Evolutionary conservation across 2,797 vertebrate genomes (phyloP), one percentile per base, ranked within the genome.

Genomic region (Diplodus puntazzo): DNA sequence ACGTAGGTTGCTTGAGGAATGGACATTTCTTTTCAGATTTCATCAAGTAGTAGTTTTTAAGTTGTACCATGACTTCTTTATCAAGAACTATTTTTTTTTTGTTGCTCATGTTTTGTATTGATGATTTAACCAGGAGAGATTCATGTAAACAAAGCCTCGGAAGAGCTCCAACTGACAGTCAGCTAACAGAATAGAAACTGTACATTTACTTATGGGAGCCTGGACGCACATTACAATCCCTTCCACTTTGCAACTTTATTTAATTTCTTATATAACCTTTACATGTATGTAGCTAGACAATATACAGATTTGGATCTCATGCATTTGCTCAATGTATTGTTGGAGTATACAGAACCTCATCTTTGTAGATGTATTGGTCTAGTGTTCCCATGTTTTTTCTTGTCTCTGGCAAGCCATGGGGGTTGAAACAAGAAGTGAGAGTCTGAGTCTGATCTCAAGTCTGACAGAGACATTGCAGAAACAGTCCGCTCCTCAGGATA

Each of bases 381-480:
- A 58, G 12, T 12, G 21, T 54, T 9, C 3, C 17, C 0, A 2
- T 16, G 18, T 23, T 16, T 1, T 54, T 55, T 61, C 16, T 69
- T 46, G 43, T 49, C 62, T 79, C 70, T 54, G 68, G 58, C 21
- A 46, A 58, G 55, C 17, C 17, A 23, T 34, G 50, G n/a, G 49
- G 14, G 27, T 73, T 48, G 21, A 54, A 79, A 18, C 2, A 75
- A 59, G 0, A n/a, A 0, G 5, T 55, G 14, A 49, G 34, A 46
- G 30, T 50, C 60, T 39, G 34, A 67, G 42, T 48, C 59, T 52
- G 45, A 74, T 50, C 27, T 81, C 53, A 68, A 20, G 50, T 82
- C 60, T 81, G 54, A 81, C 74, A 64, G 81, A 81, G 55, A 63
- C 87, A 80, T 50, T 63, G 85, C 85, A 87, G 83, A 90, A 91